Base-by-base conservation (phyloP, 2,797 vertebrate genomes). In the Acrossocheilus wenchowensis region DNA sequence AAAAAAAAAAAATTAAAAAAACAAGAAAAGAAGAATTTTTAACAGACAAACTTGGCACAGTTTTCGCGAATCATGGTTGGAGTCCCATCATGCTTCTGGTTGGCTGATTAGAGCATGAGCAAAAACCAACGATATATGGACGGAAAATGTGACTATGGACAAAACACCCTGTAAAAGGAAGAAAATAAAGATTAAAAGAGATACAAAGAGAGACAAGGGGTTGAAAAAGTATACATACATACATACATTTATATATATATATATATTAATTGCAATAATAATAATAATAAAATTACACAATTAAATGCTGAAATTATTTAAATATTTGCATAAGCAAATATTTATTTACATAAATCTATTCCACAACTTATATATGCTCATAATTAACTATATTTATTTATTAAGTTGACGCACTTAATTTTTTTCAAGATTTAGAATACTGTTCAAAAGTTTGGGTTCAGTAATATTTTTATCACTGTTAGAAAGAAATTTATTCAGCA, bases 11-110 rank as follows among this genome's bases (percentile, higher is more conserved):
- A 14, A 89, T 83, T 2, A 6, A n/a, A 83, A 87, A 50, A 17
- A 50, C 14, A 17, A 50, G 48, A 52, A 52, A 88, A 90, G 92
- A 39, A 66, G 2, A 23, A 10, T 9, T 60, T 54, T 82, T 85
- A 89, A 93, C 90, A 94, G 94, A 87, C 95, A 95, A 96, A 95
- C 91, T 95, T 95, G 94, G 94, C 95, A 96, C 95, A 95, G 94
- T 96, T 94, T 96, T 94, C 89, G 93, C 91, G 78, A 93, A 78
- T 74, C 92, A 90, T 93, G 90, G 92, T 54, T 84, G 84, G 36
- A 43, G 74, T 84, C 64, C 36, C 64, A 79, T 78, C 82, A 64
- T 75, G 50, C 83, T 57, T 79, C 83, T 43, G 26, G 34, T 73
- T 43, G 48, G 50, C 69, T n/a, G 81, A 57, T 57, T 23, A 48